Evolutionary conservation across 2,113 vertebrate genomes (phyloP).

Genomic region (Platysteira castanea): DNA sequence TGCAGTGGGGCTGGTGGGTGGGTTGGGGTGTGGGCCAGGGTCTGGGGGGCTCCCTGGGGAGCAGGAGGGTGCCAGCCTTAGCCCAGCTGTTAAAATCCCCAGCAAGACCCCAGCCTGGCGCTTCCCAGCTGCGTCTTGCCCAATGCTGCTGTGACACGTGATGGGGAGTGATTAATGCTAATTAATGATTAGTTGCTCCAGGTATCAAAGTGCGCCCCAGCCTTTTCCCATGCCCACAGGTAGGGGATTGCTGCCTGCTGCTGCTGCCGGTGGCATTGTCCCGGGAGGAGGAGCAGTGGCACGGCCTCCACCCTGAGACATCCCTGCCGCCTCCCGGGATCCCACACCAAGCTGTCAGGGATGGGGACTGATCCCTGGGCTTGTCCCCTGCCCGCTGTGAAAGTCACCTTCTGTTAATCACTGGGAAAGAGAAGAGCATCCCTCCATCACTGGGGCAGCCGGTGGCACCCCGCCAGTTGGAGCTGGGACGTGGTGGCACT

Average conservation of each 20-base stretch:
- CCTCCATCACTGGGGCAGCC: background rate
- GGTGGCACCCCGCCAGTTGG: conserved; percentile 15
- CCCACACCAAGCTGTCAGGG: background rate
- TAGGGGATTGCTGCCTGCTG: background rate
- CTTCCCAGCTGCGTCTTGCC: background rate
- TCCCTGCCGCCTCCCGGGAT: background rate
- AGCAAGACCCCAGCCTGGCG: rapidly evolving
- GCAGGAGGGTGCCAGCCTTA: background rate
- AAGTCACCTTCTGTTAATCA: background rate
- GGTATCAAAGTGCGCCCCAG: background rate
- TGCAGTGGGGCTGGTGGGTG: background rate
- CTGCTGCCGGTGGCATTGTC: background rate
- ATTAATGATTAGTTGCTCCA: conserved; percentile 8
- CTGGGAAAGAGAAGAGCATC: background rate
- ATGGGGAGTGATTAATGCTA: background rate
- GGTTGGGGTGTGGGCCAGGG: background rate
- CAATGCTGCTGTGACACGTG: background rate
- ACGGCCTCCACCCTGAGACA: rapidly evolving
- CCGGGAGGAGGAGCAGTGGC: rapidly evolving
- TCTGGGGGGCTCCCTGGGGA: background rate
- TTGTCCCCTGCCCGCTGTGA: background rate
- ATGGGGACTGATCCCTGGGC: background rate
- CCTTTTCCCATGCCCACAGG: conserved; percentile 1
- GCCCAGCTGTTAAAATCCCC: background rate
- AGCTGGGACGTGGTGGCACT: conserved; percentile 13